Evolutionary conservation across 1,140 invertebrate genomes (phyloP), one percentile per base, ranked within the genome.

Genomic region (Zaprionus gabonicus): DNA sequence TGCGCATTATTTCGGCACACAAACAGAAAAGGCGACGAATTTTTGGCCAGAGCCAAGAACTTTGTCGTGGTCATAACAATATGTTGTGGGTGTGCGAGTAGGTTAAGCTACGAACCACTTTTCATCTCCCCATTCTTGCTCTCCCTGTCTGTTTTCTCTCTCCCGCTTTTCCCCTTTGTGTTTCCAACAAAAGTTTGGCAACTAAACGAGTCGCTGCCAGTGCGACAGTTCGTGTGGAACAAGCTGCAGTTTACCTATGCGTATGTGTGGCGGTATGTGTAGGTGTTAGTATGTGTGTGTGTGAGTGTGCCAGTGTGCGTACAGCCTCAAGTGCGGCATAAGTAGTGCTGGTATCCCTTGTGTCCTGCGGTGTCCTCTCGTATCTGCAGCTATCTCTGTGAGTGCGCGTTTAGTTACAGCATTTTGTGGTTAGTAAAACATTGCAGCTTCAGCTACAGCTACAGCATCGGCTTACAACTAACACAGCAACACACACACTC

Each of bases 351-450:
- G 65, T 65, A 59, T 71, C 60, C 56, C 56, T 57, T 76, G 67
- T 81, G 81, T 82, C 79, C 75, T 60, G 55, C 41, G 41, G 41
- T 80, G 41, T 36, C 31, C 67, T 51, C 20, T 51, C 46, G 20
- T 51, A 51, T 20, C 46, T 51, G 46, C 46, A 25, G 46, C 46
- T 51, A 51, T 71, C 17, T 64, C 17, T 44, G 74, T 73, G 74
- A 58, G 78, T 34, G 59, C 71, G 84, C 78, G 84, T 88, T 83
- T 88, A 83, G 83, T 87, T 87, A 87, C 83, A 87, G 80, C 71
- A 80, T 87, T 83, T 87, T 87, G 83, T 88, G 83, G 83, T 83
- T 88, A 87, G 83, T 86, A 87, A 87, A 86, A 87, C 83, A 87
- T 87, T 86, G 80, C 79, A 69, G 76, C 63, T 71, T 67, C 72